A percentile compares a stretch with the other conserved stretches of the same genome.
Evolutionary conservation across 2,113 vertebrate genomes (phyloP).

Genomic region (Zootoca vivipara): DNA sequence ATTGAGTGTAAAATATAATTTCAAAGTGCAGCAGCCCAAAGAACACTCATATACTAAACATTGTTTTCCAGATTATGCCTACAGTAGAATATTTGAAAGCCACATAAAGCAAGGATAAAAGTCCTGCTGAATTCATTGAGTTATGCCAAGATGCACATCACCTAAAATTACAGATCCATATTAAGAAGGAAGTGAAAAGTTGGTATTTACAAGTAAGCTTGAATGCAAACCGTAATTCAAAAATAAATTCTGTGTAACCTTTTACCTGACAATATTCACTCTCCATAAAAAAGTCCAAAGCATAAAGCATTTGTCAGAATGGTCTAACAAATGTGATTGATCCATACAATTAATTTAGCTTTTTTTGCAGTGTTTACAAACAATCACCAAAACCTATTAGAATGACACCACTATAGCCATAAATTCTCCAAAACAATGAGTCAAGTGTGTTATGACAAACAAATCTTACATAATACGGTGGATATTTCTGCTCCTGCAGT

Average conservation of each 20-base stretch:
- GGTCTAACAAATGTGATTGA: not conserved
- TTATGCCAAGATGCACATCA: slow-evolving; percentile 20
- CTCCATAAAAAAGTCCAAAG: not conserved
- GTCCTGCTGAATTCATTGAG: slow-evolving; percentile 41
- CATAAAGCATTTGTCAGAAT: not conserved
- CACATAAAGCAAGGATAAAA: slow-evolving; percentile 30
- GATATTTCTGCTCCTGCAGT: not conserved
- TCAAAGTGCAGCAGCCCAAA: not conserved
- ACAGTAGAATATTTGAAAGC: slow-evolving; percentile 7
- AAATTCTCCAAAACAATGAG: not conserved
- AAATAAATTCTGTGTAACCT: not conserved
- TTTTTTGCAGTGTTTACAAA: not conserved
- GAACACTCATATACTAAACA: not conserved
- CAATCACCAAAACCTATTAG: not conserved
- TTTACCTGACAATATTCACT: not conserved
- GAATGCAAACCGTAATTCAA: not conserved
- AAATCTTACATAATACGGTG: not conserved
- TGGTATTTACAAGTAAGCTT: not conserved
- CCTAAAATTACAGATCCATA: not conserved
- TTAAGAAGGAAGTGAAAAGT: not conserved
- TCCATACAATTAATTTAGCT: not conserved
- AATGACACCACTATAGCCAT: not conserved
- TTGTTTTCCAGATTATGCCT: not conserved
- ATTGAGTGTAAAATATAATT: not conserved
- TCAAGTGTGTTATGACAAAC: not conserved